Evolutionary conservation across 2,113 vertebrate genomes (phyloP).

Genomic region (Eudyptes chrysolophus): DNA sequence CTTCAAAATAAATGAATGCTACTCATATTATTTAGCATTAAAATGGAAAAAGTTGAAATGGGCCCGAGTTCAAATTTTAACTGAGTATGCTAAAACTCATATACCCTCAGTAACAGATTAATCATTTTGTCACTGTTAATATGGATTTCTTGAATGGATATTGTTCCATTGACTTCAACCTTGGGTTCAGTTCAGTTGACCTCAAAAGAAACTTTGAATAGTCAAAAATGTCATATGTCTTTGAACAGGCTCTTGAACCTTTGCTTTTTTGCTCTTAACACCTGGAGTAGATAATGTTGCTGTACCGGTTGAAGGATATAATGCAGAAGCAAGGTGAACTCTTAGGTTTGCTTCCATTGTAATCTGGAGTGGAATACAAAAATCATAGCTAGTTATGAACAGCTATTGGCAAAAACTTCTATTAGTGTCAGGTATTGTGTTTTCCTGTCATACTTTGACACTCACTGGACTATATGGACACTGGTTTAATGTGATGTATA

Average conservation of each 20-base stretch:
- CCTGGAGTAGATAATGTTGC: background rate
- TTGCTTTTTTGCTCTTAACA: background rate
- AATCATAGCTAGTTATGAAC: background rate
- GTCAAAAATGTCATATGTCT: background rate
- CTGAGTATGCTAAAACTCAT: background rate
- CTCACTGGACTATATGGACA: background rate
- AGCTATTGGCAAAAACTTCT: conserved; percentile 15
- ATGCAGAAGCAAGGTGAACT: background rate
- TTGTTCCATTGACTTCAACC: background rate
- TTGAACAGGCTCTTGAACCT: background rate
- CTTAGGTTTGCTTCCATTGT: background rate
- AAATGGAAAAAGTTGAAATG: background rate
- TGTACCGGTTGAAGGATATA: background rate
- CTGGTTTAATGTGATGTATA: conserved; percentile 18
- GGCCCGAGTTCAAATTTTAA: background rate
- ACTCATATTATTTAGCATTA: background rate
- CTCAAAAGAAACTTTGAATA: background rate
- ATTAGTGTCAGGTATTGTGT: background rate
- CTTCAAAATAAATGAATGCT: background rate
- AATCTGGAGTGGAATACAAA: background rate
- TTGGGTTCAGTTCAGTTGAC: background rate
- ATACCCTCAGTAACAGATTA: background rate
- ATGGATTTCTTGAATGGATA: background rate
- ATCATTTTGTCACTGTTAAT: background rate
- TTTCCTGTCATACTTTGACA: conserved; percentile 37